Evolutionary conservation across 2,797 vertebrate species (phyloP), one percentile per base, ranked within the genome.

Genomic region (Myotis daubentonii): DNA sequence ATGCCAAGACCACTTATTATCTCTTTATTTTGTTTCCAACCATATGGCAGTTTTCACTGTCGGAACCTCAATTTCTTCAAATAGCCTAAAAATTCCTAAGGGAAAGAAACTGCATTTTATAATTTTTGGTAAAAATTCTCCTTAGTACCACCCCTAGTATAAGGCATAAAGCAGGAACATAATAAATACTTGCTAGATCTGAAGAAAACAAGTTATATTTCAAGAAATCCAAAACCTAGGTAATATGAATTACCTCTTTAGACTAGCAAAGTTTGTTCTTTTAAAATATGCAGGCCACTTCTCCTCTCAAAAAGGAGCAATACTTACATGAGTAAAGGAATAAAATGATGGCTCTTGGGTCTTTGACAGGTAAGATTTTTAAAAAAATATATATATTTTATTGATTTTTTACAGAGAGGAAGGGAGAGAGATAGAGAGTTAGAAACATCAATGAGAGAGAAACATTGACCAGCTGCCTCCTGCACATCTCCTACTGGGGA

Each of bases 171-270:
- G 53, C 2, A 44, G 28, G 36, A 84, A 84, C 47, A 57, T 44
- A 94, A 83, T 8, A 72, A 88, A 88, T n/a, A 53, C 25, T 68
- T 72, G 41, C 13, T 68, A 82, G 62, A 60, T 62, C 47, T 53
- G 81, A 89, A 80, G 30, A 74, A 93, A 91, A 81, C 12, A 80
- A 75, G 38, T 20, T 75, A 1, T 30, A 41, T 76, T 89, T 91
- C 60, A 60, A 71, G 33, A 47, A 66, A 62, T 47, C 25, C 38
- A 66, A 84, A 87, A 66, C 0, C 4, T 12, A 53, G 25, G 13
- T 9, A 70, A 38, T 13, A 70, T 3, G 19, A 60, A 55, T 55
- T 10, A 81, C 60, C 22, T 79, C 28, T 57, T 75, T 60, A 11
- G 9, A 83, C 38, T 11, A 66, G 62, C 71, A 57, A 22, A 41